Base-by-base conservation (phyloP, 2,888 invertebrate species). In the Lutraria lutraria region DNA sequence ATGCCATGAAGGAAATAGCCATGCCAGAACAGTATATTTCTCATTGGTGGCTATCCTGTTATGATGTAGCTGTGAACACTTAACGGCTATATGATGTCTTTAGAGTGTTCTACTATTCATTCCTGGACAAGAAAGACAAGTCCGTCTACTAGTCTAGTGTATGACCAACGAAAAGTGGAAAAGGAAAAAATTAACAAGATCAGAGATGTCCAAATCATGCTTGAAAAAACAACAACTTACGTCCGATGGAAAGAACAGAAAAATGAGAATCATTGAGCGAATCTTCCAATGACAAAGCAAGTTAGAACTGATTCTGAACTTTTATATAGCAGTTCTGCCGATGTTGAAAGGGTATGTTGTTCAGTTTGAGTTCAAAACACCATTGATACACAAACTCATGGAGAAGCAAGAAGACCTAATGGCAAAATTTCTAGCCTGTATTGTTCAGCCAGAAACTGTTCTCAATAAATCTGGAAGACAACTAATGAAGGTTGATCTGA, bases 341-440 rank as follows among this genome's bases (percentile, higher is more conserved):
- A n/a, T 86, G 13, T 56, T 89, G 63, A 89, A 89, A 29, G 21
- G 53, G 0, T 89, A 89, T 83, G 79, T 83, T 0, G n/a, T 83
- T 21, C 63, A 83, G 29, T 89, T 89, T 68, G 83, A 89, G n/a
- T 19, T 16, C 12, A 89, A 54, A 52, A 80, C 68, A 29, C 76
- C 89, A 25, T 19, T 86, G 31, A 31, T 89, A 10, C 86, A 89
- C 29, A 21, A 76, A 12, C 52, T 79, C 79, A 2, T 6, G 3
- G 4, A 10, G 2, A 3, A 52, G n/a, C 79, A 79, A 21, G 16
- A 13, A 6, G 2, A 6, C 6, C 2, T 79, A 6, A 13, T 79
- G 12, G 19, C 3, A 53, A 4, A 83, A 43, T 81, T 81, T 25
- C n/a, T 81, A 13, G 54, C 8, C 4, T n/a, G 16, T 53, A n/a